Percentiles rank a stretch among this genome's conserved stretches.
These are phyloP conservation scores for Syrista parreyssii DNA, from an alignment of 2,888 invertebrate species.

Conservation along the genomic window DNA sequence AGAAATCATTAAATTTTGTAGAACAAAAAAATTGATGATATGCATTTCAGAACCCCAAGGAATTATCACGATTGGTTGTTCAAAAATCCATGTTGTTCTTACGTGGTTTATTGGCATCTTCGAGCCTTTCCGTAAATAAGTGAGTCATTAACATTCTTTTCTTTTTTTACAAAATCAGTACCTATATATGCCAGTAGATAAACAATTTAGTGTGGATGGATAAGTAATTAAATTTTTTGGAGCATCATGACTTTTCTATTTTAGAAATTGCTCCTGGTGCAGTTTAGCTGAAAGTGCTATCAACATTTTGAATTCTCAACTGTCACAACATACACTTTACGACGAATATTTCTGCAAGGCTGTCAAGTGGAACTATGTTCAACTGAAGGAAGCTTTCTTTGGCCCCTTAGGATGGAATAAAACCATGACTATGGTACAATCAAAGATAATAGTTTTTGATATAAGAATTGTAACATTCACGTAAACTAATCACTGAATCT, in stretches of 20 bases:
- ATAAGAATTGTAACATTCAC: slow-evolving; percentile 5
- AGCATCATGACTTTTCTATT: neutral
- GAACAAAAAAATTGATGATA: neutral
- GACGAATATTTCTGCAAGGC: slow-evolving; percentile 68
- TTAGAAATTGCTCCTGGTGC: slow-evolving; percentile 68
- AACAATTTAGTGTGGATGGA: neutral
- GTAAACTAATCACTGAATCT: neutral
- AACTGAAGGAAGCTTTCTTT: slow-evolving; percentile 64
- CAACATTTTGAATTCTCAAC: slow-evolving; percentile 70
- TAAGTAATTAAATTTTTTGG: neutral
- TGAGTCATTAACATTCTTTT: slow-evolving; percentile 29
- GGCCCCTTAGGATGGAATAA: slow-evolving; percentile 72
- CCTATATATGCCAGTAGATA: neutral
- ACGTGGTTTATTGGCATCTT: slow-evolving; percentile 29
- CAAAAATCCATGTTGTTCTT: slow-evolving; percentile 37
- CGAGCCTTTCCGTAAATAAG: neutral
- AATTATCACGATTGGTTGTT: slow-evolving; percentile 39
- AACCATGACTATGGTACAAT: slow-evolving; percentile 68
- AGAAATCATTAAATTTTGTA: neutral
- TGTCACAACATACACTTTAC: slow-evolving; percentile 70
- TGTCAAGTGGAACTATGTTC: slow-evolving; percentile 61
- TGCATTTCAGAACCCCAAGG: slow-evolving; percentile 35
- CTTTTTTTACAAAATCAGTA: neutral
- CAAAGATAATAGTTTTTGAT: slow-evolving; percentile 3
- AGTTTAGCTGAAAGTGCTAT: slow-evolving; percentile 57